Evolutionary conservation across 2,113 vertebrate genomes (phyloP), one percentile per base, ranked within the genome.

Genomic region (Tauraco erythrolophus): DNA sequence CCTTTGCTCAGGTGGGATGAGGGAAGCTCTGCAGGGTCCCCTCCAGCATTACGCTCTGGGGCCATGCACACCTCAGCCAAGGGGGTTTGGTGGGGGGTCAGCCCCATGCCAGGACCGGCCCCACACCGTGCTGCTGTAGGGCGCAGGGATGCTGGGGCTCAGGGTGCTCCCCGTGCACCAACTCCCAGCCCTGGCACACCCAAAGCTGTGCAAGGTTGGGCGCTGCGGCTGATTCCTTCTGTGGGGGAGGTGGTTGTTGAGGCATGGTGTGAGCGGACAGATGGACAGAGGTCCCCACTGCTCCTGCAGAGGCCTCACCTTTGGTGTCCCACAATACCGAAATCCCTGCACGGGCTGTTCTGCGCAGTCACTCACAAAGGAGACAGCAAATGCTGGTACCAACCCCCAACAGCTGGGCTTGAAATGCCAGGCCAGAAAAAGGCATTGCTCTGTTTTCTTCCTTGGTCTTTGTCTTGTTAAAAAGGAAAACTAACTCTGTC

Each of bases 11-110:
- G 72, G 54, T 88, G 91, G 61, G 74, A 87, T 3, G 8, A 10
- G 30, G 1, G 6, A 23, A 70, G 31, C 10, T 39, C 10, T 19
- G 8, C 15, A 10, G 77, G n/a, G 4, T n/a, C 37, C 21, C 6
- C n/a, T 35, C 50, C 33, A 11, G 51, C 4, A 0, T 22, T 15
- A 25, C 39, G 27, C 33, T 22, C 4, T 16, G 50, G 27, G 83
- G 45, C 43, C 56, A 41, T 2, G 1, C 28, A 45, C 1, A 0
- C 35, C 41, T 28, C 0, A 0, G 61, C 35, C 33, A 19, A 3
- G 53, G 35, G 23, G 11, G 5, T 35, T 31, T 45, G 51, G 5
- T 2, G 3, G 21, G 6, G 65, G 24, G 13, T 7, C 22, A 71
- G 53, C 33, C 27, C 45, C 57, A 11, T 0, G 4, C 19, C 1